Evolutionary conservation across 2,888 invertebrate species (phyloP).

Genomic region (Platerodrilus igneus): DNA sequence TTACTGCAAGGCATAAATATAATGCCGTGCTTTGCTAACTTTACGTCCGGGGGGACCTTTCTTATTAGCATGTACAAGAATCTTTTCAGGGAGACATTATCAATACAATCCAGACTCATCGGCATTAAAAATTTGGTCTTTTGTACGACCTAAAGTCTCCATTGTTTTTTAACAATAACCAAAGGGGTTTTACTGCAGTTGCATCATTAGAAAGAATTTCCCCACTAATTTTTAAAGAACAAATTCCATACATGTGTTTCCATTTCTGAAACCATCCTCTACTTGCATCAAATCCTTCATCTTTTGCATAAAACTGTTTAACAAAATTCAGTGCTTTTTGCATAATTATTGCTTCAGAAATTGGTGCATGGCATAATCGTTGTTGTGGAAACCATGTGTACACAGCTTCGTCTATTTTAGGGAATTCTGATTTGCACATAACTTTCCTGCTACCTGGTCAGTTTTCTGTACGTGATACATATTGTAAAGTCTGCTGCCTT

Average conservation of each 20-base stretch:
- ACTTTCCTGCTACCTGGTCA: not conserved
- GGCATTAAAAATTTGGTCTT: no score
- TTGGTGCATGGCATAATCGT: constrained; percentile 7
- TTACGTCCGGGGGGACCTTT: no score
- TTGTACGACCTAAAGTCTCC: no score
- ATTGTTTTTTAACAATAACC: no score
- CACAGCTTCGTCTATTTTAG: not conserved
- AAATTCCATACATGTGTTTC: constrained; percentile 22
- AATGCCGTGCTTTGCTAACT: no score
- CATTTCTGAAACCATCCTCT: constrained; percentile 23
- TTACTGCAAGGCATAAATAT: no score
- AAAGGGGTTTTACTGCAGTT: no score
- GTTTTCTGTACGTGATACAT: constrained; percentile 5
- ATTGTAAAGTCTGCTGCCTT: not conserved
- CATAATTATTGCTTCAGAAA: constrained; percentile 12
- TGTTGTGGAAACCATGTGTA: constrained; percentile 7
- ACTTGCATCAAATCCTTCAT: constrained; percentile 24
- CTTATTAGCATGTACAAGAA: no score
- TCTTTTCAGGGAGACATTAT: no score
- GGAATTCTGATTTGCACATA: not conserved
- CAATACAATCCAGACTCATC: no score
- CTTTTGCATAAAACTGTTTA: constrained; percentile 7
- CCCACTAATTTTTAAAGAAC: constrained; percentile 17
- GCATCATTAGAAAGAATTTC: no score
- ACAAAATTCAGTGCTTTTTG: constrained; percentile 17